Percentiles rank a stretch among this genome's conserved stretches.
Evolutionary conservation across 2,797 vertebrate genomes (phyloP).

Genomic region (Sebastes dallii): DNA sequence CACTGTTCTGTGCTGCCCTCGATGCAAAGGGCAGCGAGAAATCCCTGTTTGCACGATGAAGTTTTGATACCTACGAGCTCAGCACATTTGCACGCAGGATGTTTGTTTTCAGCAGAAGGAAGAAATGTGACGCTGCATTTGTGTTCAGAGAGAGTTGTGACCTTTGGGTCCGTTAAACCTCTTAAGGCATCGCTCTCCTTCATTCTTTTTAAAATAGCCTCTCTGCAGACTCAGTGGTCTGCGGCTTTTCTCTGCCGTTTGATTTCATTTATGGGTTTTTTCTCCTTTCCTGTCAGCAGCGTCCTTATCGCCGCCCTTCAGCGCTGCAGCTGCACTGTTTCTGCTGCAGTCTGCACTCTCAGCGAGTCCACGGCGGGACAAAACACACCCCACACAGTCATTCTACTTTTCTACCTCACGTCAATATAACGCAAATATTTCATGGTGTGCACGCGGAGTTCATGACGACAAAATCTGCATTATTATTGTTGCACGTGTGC

Average conservation of each 20-base stretch:
- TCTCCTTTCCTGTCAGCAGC: slow-evolving; percentile 29
- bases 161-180: slow-evolving; percentile 43
- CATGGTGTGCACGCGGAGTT: not conserved
- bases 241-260: slow-evolving; percentile 30
- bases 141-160: slow-evolving; percentile 21
- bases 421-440: not conserved
- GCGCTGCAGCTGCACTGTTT: slow-evolving; percentile 40
- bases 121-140: slow-evolving; percentile 26
- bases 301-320: slow-evolving; percentile 56
- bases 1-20: not conserved
- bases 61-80: not conserved
- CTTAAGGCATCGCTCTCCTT: slow-evolving; percentile 6
- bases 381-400: not conserved
- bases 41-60: not conserved
- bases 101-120: not conserved
- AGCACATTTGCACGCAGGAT: not conserved
- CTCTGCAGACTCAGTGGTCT: slow-evolving; percentile 42
- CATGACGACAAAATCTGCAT: not conserved
- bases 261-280: slow-evolving; percentile 34
- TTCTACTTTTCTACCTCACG: not conserved
- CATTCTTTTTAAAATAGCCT: slow-evolving; percentile 19
- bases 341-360: slow-evolving; percentile 53
- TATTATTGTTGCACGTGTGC: not conserved
- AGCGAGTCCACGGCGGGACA: not conserved
- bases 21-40: not conserved